phyloP scores from a whole-genome alignment of 2,797 vertebrate genomes.

The Poecilia wingei region DNA sequence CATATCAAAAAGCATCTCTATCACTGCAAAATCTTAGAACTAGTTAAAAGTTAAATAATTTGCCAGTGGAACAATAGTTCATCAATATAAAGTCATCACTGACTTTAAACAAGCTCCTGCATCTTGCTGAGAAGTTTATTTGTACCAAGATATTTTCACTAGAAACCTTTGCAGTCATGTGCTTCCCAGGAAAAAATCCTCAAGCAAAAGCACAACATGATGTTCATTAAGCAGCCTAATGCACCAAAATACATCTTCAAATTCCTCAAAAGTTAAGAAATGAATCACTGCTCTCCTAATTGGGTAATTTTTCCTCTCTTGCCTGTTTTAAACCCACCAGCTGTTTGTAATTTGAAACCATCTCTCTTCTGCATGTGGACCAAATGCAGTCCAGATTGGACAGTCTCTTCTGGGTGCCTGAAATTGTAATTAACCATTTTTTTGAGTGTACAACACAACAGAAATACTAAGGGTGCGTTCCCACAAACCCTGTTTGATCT shows the following conservation, averaged over 20 bases:
- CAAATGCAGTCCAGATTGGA: constrained; percentile 2
- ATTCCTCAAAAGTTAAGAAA: background rate
- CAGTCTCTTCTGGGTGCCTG: background rate
- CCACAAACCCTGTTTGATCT: no score
- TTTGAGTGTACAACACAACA: background rate
- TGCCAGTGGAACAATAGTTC: no score
- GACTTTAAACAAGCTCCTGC: no score
- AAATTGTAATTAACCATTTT: background rate
- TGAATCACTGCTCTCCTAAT: background rate
- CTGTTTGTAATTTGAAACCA: background rate
- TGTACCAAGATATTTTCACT: no score
- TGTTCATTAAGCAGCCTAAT: background rate
- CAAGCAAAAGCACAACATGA: background rate
- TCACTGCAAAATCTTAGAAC: no score
- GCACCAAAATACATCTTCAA: background rate
- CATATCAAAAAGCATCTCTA: no score
- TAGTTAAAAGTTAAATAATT: no score
- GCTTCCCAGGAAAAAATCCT: no score
- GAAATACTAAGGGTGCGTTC: background rate
- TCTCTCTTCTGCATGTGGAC: background rate
- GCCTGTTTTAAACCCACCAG: background rate
- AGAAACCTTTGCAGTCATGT: no score
- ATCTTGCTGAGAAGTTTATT: no score
- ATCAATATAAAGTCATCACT: no score
- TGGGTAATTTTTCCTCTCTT: background rate